These are phyloP conservation scores for Lophius americanus DNA, from an alignment of 2,797 vertebrate species.

Conservation along the genomic window DNA sequence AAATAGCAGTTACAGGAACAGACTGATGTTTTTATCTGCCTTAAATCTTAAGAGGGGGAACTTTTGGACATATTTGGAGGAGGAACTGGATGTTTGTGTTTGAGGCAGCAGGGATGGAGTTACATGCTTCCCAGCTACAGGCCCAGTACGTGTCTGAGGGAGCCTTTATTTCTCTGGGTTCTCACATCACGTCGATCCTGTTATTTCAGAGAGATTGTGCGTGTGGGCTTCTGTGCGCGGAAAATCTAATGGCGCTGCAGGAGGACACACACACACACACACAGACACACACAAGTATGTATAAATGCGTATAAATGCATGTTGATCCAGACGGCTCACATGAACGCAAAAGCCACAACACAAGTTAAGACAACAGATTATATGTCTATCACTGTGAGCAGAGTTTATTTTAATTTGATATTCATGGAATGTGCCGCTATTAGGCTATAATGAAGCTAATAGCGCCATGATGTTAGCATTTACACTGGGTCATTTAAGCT, in stretches of 20 bases:
- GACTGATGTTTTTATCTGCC: neutral
- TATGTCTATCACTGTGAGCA: too few relatives aligned
- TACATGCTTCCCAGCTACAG: slow-evolving; percentile 1
- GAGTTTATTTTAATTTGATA: too few relatives aligned
- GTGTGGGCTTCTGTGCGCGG: too few relatives aligned
- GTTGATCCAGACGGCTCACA: too few relatives aligned
- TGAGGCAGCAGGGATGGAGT: neutral
- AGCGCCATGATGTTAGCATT: too few relatives aligned
- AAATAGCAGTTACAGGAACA: neutral
- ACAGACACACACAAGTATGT: slow-evolving; percentile 15
- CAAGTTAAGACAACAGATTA: too few relatives aligned
- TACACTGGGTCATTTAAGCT: too few relatives aligned
- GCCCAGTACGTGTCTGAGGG: neutral
- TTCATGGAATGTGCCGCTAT: too few relatives aligned
- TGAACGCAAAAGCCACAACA: too few relatives aligned
- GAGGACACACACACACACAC: neutral
- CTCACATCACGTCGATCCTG: slow-evolving; percentile 5
- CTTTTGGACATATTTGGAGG: neutral
- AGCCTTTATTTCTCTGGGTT: slow-evolving; percentile 22
- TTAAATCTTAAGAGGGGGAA: neutral
- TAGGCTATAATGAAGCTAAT: too few relatives aligned
- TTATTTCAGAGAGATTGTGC: neutral
- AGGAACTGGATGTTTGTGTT: neutral
- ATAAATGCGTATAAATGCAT: too few relatives aligned
- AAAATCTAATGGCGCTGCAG: slow-evolving; percentile 18